These are phyloP conservation scores for Erinaceus europaeus DNA, from an alignment of 2,113 vertebrate species.

Conservation along the genomic window DNA sequence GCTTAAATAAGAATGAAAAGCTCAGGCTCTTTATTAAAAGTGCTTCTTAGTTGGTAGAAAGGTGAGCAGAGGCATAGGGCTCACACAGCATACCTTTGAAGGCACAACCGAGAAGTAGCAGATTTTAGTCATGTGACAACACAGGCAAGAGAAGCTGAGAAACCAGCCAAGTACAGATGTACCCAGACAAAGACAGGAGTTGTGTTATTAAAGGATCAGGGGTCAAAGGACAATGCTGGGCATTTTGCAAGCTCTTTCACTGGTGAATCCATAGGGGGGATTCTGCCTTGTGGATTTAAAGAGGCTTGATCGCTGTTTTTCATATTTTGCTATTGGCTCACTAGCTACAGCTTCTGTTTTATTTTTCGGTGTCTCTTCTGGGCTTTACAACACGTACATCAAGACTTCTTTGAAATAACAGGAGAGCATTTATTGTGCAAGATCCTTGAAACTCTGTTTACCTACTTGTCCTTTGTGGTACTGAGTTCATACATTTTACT, in stretches of 20 bases:
- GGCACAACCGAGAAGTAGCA: not conserved
- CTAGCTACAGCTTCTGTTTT: too few relatives aligned
- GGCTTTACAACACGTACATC: too few relatives aligned
- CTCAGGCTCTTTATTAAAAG: not conserved
- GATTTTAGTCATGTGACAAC: not conserved
- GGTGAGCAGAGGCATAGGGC: not conserved
- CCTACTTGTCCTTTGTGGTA: not conserved
- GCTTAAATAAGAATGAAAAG: not conserved
- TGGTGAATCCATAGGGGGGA: not conserved
- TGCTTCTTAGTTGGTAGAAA: not conserved
- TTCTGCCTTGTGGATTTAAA: too few relatives aligned
- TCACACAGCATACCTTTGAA: not conserved
- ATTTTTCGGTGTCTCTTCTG: too few relatives aligned
- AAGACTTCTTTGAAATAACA: slow-evolving; percentile 12
- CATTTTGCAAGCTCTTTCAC: not conserved
- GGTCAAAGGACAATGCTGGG: not conserved
- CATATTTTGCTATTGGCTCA: too few relatives aligned
- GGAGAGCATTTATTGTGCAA: not conserved
- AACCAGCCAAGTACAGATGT: not conserved
- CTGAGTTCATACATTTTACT: not conserved
- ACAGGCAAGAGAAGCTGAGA: not conserved
- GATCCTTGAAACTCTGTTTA: not conserved
- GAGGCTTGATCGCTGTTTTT: too few relatives aligned
- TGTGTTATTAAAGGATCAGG: not conserved
- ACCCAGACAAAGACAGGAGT: not conserved